phyloP scores from a whole-genome alignment of 37 sponge, comb jelly and placozoan genomes.

The Chondrilla cf. caribensis region DNA sequence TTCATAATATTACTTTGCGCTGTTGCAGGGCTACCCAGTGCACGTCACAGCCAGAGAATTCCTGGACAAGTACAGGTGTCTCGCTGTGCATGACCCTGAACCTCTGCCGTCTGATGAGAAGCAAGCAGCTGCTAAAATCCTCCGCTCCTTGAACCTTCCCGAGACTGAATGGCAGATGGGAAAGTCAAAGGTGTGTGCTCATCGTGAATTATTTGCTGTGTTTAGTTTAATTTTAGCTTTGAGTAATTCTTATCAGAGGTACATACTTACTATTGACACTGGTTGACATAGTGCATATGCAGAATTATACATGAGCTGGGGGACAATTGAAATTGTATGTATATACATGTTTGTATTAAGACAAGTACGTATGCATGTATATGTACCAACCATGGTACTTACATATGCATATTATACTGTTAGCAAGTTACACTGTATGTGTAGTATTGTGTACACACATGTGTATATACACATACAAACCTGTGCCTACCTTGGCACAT shows the following conservation, averaged over 20 bases:
- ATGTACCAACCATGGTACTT: no score
- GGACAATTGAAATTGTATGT: no score
- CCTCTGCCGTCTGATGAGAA: slow-evolving; percentile 72
- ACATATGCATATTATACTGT: no score
- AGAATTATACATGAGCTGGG: neutral
- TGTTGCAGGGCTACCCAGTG: slow-evolving; percentile 87
- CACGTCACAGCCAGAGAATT: slow-evolving; percentile 85
- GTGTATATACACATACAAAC: neutral
- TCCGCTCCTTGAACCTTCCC: slow-evolving; percentile 66
- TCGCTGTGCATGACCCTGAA: slow-evolving; percentile 65
- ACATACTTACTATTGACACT: no score
- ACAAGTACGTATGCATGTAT: no score
- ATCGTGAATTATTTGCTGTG: neutral
- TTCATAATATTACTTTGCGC: no score
- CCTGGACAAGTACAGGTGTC: slow-evolving; percentile 86
- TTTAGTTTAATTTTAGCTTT: neutral
- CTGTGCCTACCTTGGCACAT: neutral
- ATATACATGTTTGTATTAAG: neutral
- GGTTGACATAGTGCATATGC: no score
- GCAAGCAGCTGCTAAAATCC: slow-evolving; percentile 65
- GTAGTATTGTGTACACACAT: no score
- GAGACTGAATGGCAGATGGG: slow-evolving; percentile 97
- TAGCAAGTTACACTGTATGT: no score
- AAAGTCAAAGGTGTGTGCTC: slow-evolving; percentile 53
- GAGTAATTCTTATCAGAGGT: neutral